Evolutionary conservation across 2,797 vertebrate genomes (phyloP), one percentile per base, ranked within the genome.

Genomic region (Muscicapa comitata): DNA sequence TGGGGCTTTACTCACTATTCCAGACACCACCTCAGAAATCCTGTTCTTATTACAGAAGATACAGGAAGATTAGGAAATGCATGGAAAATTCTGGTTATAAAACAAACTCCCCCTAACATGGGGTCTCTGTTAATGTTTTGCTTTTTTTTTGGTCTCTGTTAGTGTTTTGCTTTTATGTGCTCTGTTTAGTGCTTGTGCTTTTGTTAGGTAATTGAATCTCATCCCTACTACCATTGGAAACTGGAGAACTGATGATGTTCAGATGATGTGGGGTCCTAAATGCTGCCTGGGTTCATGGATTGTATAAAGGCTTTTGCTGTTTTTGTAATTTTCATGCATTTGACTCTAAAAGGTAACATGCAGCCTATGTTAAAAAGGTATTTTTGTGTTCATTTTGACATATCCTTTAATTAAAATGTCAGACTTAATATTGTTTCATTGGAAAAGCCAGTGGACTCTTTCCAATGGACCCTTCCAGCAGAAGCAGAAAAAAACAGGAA

Each of bases 361-460:
- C 18, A 59, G 21, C 43, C 84, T 81, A 75, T n/a, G 23, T 71
- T 74, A 51, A 42, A 92, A 94, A 66, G 8, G 13, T 43, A 28
- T 38, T 80, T 94, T 77, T 80, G 13, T 74, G 20, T 85, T 90
- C 23, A 57, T 80, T 86, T 93, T 91, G 75, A 80, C 42, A 76
- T 20, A 11, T 59, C 12, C 29, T 91, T 58, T 92, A 85, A 78
- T 92, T 68, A 58, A 90, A 76, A 28, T 42, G 37, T 87, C 55
- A 85, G 45, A 76, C 11, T 8, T 75, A 75, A 72, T 84, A 43
- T 45, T 37, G 17, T 78, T 73, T 84, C 54, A 48, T 47, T 37
- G 43, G 38, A 84, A 71, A 79, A 79, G 53, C 9, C 55, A 50
- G 29, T 25, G 35, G 38, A 82, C 15, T 10, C 29, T 37, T 55